A percentile compares a stretch with the other conserved stretches of the same genome.
These are phyloP conservation scores for Ursus arctos DNA, from an alignment of 2,113 vertebrate species.

Conservation along the genomic window DNA sequence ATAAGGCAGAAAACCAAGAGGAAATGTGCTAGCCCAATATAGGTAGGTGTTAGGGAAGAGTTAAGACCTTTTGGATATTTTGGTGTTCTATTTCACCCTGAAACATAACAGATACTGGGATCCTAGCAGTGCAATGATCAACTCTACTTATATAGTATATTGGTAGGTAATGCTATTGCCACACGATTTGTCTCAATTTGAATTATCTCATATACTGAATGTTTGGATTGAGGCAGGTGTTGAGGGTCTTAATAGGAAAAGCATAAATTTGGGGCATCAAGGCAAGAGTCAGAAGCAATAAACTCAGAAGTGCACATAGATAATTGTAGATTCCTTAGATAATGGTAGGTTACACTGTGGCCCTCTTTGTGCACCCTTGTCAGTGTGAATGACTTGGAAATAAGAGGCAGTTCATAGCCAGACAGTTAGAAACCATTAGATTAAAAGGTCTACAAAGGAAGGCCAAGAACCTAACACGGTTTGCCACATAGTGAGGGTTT, in stretches of 20 bases:
- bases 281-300: background rate
- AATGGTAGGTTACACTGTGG: background rate
- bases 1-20: background rate
- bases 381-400: background rate
- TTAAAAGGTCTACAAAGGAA: background rate
- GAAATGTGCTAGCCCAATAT: background rate
- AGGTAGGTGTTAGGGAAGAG: background rate
- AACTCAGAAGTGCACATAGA: background rate
- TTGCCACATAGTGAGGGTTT: background rate
- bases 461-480: background rate
- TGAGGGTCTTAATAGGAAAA: background rate
- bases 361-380: background rate
- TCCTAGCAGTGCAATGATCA: background rate
- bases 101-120: background rate
- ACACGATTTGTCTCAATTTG: background rate
- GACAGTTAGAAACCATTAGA: background rate
- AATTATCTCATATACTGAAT: background rate
- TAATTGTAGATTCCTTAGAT: background rate
- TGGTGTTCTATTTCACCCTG: background rate
- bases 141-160: background rate
- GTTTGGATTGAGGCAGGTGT: background rate
- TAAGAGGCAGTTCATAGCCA: background rate
- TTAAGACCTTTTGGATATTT: background rate
- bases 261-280: background rate
- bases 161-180: background rate